Conservation (phyloP, 2,113 vertebrate species). For the Chlorodrepanis virens region DNA sequence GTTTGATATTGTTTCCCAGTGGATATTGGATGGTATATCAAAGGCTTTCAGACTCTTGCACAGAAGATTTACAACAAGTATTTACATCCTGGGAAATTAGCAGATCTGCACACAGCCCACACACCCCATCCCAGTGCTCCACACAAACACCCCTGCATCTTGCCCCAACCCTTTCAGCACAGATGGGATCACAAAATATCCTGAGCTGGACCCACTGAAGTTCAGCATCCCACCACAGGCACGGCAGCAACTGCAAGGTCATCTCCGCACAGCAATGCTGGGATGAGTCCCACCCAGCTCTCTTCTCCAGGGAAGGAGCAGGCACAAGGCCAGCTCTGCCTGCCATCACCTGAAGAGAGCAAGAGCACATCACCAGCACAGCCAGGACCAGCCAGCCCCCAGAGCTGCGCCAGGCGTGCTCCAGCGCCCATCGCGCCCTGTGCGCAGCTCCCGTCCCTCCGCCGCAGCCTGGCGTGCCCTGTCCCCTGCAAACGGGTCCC, state of each 20-base stretch:
- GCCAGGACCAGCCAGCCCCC: not conserved
- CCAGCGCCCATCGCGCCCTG: not conserved
- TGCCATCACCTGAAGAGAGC: not conserved
- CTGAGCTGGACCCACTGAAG: not conserved
- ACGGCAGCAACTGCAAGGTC: not conserved
- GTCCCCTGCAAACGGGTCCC: not conserved
- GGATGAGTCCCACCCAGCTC: not conserved
- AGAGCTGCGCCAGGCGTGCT: rapidly evolving
- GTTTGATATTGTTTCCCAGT: not conserved
- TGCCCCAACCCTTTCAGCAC: not conserved
- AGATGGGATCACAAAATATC: not conserved
- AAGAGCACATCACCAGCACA: not conserved
- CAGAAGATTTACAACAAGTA: not conserved
- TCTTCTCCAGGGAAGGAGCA: not conserved
- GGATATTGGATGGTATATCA: rapidly evolving
- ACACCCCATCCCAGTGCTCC: rapidly evolving
- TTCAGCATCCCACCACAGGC: rapidly evolving
- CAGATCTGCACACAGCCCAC: not conserved
- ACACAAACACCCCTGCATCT: not conserved
- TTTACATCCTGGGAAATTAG: not conserved
- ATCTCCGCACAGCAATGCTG: rapidly evolving
- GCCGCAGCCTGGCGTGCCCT: not conserved
- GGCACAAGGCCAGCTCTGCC: not conserved
- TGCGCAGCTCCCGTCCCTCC: not conserved
- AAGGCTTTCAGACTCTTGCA: not conserved